Base-by-base conservation (phyloP, 2,113 vertebrate species). In the Athene noctua region DNA sequence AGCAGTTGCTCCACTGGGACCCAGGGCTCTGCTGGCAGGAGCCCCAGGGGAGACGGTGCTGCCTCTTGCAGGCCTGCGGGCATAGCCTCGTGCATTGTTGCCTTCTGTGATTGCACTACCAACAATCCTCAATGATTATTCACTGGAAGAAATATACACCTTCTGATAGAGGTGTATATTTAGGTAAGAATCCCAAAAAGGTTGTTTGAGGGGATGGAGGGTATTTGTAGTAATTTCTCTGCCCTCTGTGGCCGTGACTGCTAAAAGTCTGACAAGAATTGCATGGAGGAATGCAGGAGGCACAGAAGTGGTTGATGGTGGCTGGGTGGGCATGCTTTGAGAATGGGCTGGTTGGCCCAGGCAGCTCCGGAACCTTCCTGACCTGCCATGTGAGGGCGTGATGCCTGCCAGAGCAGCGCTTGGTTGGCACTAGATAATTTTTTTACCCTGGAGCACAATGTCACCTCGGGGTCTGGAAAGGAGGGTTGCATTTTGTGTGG, bases 241-340 rank as follows among this genome's bases (percentile, higher is more conserved):
- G 23, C 23, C 9, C 18, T 55, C 25, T 3, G 6, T 25, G 34
- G 49, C 22, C 0, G 0, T 9, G 19, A 40, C 40, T 62, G 30
- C 57, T 58, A 9, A 22, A 83, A 80, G 38, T 21, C 49, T 36
- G 10, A 21, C 25, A 29, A 27, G 25, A 42, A 20, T 52, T 4
- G 7, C 3, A 2, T 55, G 51, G n/a, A 34, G 36, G 79, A 25
- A 7, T 10, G 4, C 27, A 22, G 65, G 47, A 72, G 27, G 34
- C 25, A 6, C 0, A 0, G 61, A 32, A 40, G 16, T 27, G 29
- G 9, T 73, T 88, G 23, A 13, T 32, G 59, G 65, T 65, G 67
- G 22, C 49, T 6, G 11, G 23, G 7, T 3, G 5, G 36, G 8
- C 0, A 0, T 18, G 21, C 36, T 73, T 40, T 0, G 0, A 15